Base-by-base conservation (phyloP, 2,888 invertebrate species). In the Minunthozetes semirufus region DNA sequence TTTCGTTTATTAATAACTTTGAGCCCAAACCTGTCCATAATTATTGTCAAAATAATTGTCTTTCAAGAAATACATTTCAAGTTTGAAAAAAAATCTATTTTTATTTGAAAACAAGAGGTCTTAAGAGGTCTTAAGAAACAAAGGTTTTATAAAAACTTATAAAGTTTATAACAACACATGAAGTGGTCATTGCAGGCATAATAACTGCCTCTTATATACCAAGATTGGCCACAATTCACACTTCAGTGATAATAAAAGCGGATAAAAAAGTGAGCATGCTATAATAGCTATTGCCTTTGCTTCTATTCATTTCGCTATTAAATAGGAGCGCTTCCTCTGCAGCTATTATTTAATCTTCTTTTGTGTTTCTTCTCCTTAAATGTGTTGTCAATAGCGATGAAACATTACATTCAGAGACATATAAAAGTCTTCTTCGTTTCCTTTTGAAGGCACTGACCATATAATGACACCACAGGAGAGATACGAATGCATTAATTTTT, bases 391-490 rank as follows among this genome's bases (percentile, higher is more conserved):
- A 56, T 56, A 56, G 56, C 22, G 25, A 56, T 56, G 22, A 56
- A 22, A 56, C 56, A 56, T 5, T 50, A 9, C 53, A 5, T 56
- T 25, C 6, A 56, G 25, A 22, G 19, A 5, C 2, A 56, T 8
- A 25, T 1, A 56, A 25, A 56, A 13, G 4, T 56, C 56, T 8
- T 56, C 17, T 56, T n/a, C 56, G 25, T 56, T 56, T 56, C 56
- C 56, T 56, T 56, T 50, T 56, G 56, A 61, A 61, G 61, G 61
- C 61, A 61, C 29, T 61, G 61, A 61, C 61, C 61, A 61, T 61
- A 61, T 61, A 61, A 61, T 61, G 61, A 61, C 61, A 61, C 11
- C n/a, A 22, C 27, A 9, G 42, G 42, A 42, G 42, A 42, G 42
- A 42, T 5, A 25, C n/a, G n/a, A 61, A 56, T 8, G 25, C 19